Evolutionary conservation across 2,888 invertebrate genomes (phyloP).

Genomic region (Zygaena filipendulae): DNA sequence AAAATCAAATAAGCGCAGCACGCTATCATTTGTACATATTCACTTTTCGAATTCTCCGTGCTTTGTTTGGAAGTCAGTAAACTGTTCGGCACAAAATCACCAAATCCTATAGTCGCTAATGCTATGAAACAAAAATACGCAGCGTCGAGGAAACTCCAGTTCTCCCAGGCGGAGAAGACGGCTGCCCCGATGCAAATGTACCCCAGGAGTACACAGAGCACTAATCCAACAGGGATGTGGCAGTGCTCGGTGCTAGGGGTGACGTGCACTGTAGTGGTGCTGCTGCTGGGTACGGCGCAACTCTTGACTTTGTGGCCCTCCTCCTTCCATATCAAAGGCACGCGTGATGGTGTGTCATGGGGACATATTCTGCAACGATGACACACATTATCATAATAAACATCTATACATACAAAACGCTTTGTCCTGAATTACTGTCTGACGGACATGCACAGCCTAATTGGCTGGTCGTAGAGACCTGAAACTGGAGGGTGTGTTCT

Average conservation of each 20-base stretch:
- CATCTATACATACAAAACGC: no score
- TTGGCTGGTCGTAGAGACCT: no score
- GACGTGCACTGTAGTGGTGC: conserved; percentile 40
- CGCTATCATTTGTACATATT: conserved; percentile 79
- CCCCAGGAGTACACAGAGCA: conserved; percentile 75
- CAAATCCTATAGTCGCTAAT: conserved; percentile 84
- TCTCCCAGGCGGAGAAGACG: conserved; percentile 82
- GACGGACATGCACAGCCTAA: no score
- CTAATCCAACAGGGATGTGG: conserved; percentile 56
- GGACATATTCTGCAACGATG: conserved; percentile 50
- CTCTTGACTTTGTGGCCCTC: conserved; percentile 43
- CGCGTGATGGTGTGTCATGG: conserved; percentile 81
- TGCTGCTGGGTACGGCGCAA: conserved; percentile 46
- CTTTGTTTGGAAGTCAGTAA: conserved; percentile 53
- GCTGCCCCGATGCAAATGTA: conserved; percentile 83
- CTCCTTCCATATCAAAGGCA: conserved; percentile 77
- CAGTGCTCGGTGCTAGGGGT: conserved; percentile 45
- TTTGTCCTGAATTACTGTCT: no score
- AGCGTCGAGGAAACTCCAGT: conserved; percentile 83
- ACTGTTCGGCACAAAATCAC: conserved; percentile 77
- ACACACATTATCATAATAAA: no score
- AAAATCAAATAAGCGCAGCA: conserved; percentile 83
- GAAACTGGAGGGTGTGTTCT: no score
- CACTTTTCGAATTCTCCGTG: conserved; percentile 51
- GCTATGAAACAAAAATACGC: conserved; percentile 89